These are phyloP conservation scores for Mimachlamys varia DNA, from an alignment of 2,888 invertebrate species.

Conservation along the genomic window DNA sequence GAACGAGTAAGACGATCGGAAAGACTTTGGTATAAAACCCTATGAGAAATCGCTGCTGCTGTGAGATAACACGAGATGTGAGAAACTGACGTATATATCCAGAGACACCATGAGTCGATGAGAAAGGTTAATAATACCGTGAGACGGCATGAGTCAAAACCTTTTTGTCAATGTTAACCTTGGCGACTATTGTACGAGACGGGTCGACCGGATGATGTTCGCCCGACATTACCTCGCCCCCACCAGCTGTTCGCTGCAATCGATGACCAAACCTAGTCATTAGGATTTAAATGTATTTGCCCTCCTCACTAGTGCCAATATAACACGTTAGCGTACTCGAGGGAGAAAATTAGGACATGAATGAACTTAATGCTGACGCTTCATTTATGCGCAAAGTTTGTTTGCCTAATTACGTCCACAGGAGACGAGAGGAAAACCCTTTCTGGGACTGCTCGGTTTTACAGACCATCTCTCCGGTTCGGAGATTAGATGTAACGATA, in stretches of 20 bases:
- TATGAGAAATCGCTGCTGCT: neutral
- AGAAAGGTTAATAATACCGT: neutral
- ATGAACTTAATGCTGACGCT: slow-evolving; percentile 40
- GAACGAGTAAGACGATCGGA: neutral
- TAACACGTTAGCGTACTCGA: slow-evolving; percentile 39
- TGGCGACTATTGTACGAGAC: neutral
- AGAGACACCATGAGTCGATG: neutral
- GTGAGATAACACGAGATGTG: neutral
- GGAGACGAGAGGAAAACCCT: neutral
- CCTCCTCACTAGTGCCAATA: slow-evolving; percentile 37
- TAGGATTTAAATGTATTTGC: slow-evolving; percentile 40
- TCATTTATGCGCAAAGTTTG: slow-evolving; percentile 40
- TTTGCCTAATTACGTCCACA: slow-evolving; percentile 31
- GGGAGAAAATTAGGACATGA: slow-evolving; percentile 39
- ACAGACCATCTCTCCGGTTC: neutral
- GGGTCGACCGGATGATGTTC: slow-evolving; percentile 15
- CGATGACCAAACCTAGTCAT: slow-evolving; percentile 43
- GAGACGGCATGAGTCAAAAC: neutral
- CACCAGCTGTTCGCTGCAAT: slow-evolving; percentile 23
- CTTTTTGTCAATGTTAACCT: neutral
- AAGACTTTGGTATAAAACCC: neutral
- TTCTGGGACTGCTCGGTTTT: neutral
- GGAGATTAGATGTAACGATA: neutral
- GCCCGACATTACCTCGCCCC: neutral
- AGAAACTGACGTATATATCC: neutral